Percentiles rank a stretch among this genome's conserved stretches.
phyloP scores from a whole-genome alignment of 2,113 vertebrate species.

The Ciconia stormi region DNA sequence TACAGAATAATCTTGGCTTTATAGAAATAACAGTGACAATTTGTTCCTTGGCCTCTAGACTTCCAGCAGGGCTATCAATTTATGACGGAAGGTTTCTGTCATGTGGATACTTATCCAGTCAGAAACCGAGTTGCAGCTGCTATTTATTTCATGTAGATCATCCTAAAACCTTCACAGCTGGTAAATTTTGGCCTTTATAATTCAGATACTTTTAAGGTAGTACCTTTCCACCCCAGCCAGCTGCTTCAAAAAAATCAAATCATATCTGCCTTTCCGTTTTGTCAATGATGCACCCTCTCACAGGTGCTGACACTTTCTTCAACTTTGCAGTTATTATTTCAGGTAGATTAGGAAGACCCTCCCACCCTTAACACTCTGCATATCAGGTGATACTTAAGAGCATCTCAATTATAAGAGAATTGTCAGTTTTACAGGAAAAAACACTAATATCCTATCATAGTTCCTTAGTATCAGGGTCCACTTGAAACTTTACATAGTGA shows the following conservation, averaged over 20 bases:
- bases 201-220: neutral
- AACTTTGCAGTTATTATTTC: neutral
- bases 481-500: neutral
- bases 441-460: neutral
- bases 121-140: neutral
- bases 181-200: neutral
- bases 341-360: neutral
- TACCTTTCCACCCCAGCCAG: neutral
- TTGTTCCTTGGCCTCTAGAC: neutral
- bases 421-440: neutral
- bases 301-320: neutral
- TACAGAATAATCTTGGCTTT: neutral
- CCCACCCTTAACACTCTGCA: neutral
- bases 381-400: neutral
- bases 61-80: neutral
- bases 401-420: neutral
- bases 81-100: neutral
- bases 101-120: neutral
- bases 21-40: neutral
- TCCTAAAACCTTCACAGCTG: neutral
- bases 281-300: neutral
- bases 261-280: neutral
- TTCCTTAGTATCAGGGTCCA: neutral
- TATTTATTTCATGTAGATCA: slow-evolving; percentile 3
- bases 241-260: neutral